A percentile compares a stretch with the other conserved stretches of the same genome.
Evolutionary conservation across 2,797 vertebrate genomes (phyloP).

Genomic region (Rachycentron canadum): DNA sequence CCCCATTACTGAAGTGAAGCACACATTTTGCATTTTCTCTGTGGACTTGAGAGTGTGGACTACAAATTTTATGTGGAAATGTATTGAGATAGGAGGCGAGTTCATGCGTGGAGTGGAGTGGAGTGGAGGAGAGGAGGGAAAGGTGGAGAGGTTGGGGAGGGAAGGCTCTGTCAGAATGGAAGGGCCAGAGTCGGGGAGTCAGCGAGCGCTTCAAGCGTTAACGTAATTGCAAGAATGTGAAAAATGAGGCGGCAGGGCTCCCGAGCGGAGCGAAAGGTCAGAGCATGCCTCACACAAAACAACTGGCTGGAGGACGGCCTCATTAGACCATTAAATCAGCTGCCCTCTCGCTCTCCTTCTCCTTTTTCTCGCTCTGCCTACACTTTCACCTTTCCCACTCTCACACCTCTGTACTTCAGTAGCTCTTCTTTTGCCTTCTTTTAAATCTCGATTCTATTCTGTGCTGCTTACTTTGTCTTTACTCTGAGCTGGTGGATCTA

Average conservation of each 20-base stretch:
- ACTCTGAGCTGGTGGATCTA: slow-evolving; percentile 37
- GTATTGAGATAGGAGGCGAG: slow-evolving; percentile 75
- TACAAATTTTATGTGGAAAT: slow-evolving; percentile 81
- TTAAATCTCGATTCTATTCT: slow-evolving; percentile 65
- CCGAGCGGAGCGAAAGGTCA: slow-evolving; percentile 96
- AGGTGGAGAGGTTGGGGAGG: slow-evolving; percentile 82
- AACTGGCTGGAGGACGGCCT: slow-evolving; percentile 97
- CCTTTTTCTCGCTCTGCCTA: slow-evolving; percentile 47
- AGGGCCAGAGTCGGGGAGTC: slow-evolving; percentile 90
- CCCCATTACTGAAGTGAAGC: slow-evolving; percentile 82
- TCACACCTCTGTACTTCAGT: slow-evolving; percentile 69
- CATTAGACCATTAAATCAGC: slow-evolving; percentile 95
- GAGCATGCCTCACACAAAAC: slow-evolving; percentile 95
- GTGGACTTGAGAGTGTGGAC: slow-evolving; percentile 74
- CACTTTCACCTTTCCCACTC: slow-evolving; percentile 65
- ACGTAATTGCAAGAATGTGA: slow-evolving; percentile 99
- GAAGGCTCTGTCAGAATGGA: slow-evolving; percentile 92
- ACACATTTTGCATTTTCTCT: slow-evolving; percentile 77
- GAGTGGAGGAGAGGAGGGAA: slow-evolving; percentile 73
- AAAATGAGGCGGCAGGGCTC: slow-evolving; percentile 97
- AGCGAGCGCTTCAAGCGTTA: slow-evolving; percentile 98
- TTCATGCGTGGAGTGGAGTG: slow-evolving; percentile 72
- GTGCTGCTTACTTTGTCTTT: slow-evolving; percentile 73
- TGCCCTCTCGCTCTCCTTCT: slow-evolving; percentile 70
- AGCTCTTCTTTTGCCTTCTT: slow-evolving; percentile 58